Evolutionary conservation across 2,888 invertebrate species (phyloP).

Genomic region (Protonemura montana): DNA sequence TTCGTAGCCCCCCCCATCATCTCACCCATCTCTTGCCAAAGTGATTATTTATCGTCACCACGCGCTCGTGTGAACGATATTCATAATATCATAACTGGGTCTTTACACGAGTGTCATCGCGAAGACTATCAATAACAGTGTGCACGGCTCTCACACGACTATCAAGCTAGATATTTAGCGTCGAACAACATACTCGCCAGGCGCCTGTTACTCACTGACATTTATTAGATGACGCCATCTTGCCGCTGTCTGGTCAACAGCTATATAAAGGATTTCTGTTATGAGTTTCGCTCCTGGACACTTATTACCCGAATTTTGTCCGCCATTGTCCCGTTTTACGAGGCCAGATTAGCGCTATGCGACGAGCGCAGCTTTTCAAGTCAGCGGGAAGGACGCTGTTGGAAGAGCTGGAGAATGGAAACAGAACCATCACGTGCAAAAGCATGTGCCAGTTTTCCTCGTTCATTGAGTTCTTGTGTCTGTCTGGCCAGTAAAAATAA

Average conservation of each 20-base stretch:
- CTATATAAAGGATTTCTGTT: constrained; percentile 3
- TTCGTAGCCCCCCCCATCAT: constrained; percentile 17
- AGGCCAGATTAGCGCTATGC: neutral
- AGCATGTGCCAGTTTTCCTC: neutral
- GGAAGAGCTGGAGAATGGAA: neutral
- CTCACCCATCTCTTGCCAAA: constrained; percentile 23
- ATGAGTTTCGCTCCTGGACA: constrained; percentile 12
- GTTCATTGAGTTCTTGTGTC: neutral
- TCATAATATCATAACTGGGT: constrained; percentile 37
- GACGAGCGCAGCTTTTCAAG: neutral
- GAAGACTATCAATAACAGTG: constrained; percentile 26
- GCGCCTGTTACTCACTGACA: neutral
- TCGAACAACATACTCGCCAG: neutral
- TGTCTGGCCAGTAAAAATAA: neutral
- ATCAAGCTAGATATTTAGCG: neutral
- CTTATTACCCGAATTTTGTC: neutral
- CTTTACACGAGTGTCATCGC: constrained; percentile 33
- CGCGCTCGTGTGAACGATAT: constrained; percentile 19
- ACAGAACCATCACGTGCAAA: neutral
- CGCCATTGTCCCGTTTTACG: constrained; percentile 7
- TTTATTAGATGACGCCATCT: constrained; percentile 16
- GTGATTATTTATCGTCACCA: constrained; percentile 39
- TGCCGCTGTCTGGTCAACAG: neutral
- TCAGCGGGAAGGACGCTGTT: neutral
- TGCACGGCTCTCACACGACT: neutral